Base-by-base conservation (phyloP, 2,797 vertebrate genomes). In the Ptychadena robeensis region DNA sequence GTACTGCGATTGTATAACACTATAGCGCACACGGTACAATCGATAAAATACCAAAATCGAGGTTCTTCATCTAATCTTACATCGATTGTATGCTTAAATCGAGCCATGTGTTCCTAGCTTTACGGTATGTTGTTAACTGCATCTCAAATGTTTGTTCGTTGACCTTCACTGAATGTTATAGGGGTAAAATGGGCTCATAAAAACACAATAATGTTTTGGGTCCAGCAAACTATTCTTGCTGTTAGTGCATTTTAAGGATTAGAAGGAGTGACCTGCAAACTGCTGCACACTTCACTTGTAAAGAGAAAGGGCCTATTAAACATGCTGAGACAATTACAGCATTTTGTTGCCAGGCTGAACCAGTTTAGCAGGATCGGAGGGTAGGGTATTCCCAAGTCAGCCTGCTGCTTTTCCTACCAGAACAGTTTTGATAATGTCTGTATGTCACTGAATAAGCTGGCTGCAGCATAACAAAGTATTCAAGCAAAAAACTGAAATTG, bases 321-420 rank as follows among this genome's bases (percentile, higher is more conserved):
- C 65, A 57, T 68, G 66, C 84, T 81, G 53, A 35, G 71, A 73
- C 72, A 75, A 59, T 74, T 68, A 38, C 27, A 25, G 48, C 12
- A 82, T 57, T 40, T 31, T 28, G 80, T 30, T 68, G 32, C 44
- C 64, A 75, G 61, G 64, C 34, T 64, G 40, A 83, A 83, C 74
- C 81, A 78, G 81, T 83, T 78, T 38, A 57, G 32, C 81, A 66
- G 68, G 81, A 71, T 71, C 57, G 14, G 48, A 32, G 37, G 37
- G 68, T 65, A 34, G 31, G 25, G 25, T 64, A 76, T 70, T 78
- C 44, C 65, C 12, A 11, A 32, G 10, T 70, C 25, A 61, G 12
- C 11, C 48, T 59, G 38, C 30, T 53, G 28, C 32, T 14, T 38
- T 73, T 34, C 67, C 53, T 63, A 9, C 6, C 15, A 57, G 12